Base-by-base conservation (phyloP, 23 tunicate species). In the Styela clava region DNA sequence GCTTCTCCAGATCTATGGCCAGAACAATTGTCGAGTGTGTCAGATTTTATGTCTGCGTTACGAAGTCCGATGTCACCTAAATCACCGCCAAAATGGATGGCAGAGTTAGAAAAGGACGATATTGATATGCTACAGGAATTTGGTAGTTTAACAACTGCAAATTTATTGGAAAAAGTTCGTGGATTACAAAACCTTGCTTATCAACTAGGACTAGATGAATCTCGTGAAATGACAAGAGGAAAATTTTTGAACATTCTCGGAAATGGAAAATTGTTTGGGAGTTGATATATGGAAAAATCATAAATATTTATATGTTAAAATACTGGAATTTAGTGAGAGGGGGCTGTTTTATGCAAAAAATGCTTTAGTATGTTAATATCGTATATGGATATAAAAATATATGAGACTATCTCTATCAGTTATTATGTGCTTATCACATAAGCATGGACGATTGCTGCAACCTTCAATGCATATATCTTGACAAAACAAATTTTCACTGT, bases 1-100 rank as follows among this genome's bases (percentile, higher is more conserved):
- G 87, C 98, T 12, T 93, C 98, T 0, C 98, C 98, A 9, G 98
- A 93, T 70, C 61, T 93, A 28, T 93, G 98, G 98, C 98, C 98
- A 1, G 98, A 93, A 65, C 93, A 93, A 62, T 78, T 91, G 97
- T 24, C 81, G 30, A 89, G 89, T 30, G 82, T 92, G 7, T 86
- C 97, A 18, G 97, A 91, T 71, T 91, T 91, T 69, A 81, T 93
- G 86, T 69, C 87, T 0, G 64, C 52, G 33, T 35, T 93, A 31
- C 87, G 86, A 82, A 93, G 98, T 64, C 97, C 97, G 24, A 82
- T 85, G 85, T 74, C 89, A 1, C 97, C 97, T 0, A 74, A 74
- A 22, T 81, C 95, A 30, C 86, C 95, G 24, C 81, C 91, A 24
- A 83, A 89, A 34, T 91, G 97, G 97, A 24, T 84, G 29, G 91